Base-by-base conservation (phyloP, 2,888 invertebrate genomes). In the Pristionchus entomophagus region DNA sequence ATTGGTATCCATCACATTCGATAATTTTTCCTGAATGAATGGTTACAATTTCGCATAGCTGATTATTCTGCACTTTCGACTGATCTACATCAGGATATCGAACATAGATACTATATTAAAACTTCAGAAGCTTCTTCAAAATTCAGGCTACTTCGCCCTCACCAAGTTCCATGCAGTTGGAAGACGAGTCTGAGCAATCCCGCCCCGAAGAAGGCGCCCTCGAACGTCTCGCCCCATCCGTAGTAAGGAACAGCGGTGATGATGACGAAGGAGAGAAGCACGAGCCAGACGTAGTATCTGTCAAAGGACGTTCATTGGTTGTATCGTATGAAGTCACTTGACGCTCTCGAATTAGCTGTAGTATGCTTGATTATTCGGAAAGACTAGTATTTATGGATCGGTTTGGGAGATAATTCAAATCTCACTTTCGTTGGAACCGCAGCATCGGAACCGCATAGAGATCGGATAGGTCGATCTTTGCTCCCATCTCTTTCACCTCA, bases 111-210 rank as follows among this genome's bases (percentile, higher is more conserved):
- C n/a, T n/a, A n/a, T n/a, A n/a, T n/a, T n/a, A n/a, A n/a, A n/a
- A n/a, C n/a, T n/a, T n/a, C n/a, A n/a, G n/a, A n/a, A n/a, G n/a
- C n/a, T n/a, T n/a, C n/a, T n/a, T n/a, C n/a, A n/a, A n/a, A n/a
- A n/a, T n/a, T n/a, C n/a, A n/a, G n/a, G n/a, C n/a, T n/a, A n/a
- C n/a, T n/a, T n/a, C n/a, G n/a, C n/a, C 29, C 85, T 86, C 87
- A 90, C 95, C 96, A 98, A 0, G 98, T 98, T 90, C 97, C 96
- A 94, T 98, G 97, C 10, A 98, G 95, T 0, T 96, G 96, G 88
- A 96, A 95, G 85, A 96, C 96, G 94, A 97, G 98, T 81, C 98
- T 95, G 90, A 96, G 95, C 88, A 97, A 96, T 2, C 95, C 95
- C 92, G 96, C 96, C 17, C 97, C 95, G 95, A 96, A 96, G 94